A percentile compares a stretch with the other conserved stretches of the same genome.
Evolutionary conservation across 2,888 invertebrate species (phyloP).

Genomic region (Dyspetes luteomarginatus): DNA sequence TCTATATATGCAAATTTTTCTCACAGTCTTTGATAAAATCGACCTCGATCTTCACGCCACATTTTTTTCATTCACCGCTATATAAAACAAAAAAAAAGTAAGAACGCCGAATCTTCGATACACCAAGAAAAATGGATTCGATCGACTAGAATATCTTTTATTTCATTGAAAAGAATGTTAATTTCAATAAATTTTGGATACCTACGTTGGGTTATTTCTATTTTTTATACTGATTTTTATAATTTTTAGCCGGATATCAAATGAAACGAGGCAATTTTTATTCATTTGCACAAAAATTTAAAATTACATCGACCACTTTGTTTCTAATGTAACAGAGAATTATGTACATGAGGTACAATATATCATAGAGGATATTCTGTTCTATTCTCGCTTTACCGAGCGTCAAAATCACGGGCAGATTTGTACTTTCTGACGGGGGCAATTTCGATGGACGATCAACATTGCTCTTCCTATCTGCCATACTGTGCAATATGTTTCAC

Average conservation of each 20-base stretch:
- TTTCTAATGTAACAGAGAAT: background rate
- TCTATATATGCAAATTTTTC: slow-evolving; percentile 20
- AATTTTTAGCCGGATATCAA: too few species aligned
- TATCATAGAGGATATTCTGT: background rate
- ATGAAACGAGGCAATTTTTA: too few species aligned
- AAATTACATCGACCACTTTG: too few species aligned
- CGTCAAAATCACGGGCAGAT: slow-evolving; percentile 14
- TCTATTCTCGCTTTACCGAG: slow-evolving; percentile 7
- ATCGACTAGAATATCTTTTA: too few species aligned
- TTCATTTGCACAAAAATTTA: too few species aligned
- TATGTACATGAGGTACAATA: slow-evolving; percentile 15
- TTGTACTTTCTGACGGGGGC: slow-evolving; percentile 21
- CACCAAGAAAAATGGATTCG: background rate
- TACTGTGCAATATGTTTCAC: background rate
- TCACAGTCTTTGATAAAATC: slow-evolving; percentile 53
- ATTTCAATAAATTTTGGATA: too few species aligned
- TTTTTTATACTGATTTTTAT: too few species aligned
- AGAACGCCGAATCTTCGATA: background rate
- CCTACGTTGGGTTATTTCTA: too few species aligned
- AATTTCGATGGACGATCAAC: slow-evolving; percentile 50
- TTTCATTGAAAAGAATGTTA: too few species aligned
- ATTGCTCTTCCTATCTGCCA: background rate
- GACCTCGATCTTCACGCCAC: slow-evolving; percentile 54
- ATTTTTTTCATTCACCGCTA: slow-evolving; percentile 8
- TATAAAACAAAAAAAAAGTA: too few species aligned